Evolutionary conservation across 2,113 vertebrate species (phyloP).

Genomic region (Syngnathus typhle): DNA sequence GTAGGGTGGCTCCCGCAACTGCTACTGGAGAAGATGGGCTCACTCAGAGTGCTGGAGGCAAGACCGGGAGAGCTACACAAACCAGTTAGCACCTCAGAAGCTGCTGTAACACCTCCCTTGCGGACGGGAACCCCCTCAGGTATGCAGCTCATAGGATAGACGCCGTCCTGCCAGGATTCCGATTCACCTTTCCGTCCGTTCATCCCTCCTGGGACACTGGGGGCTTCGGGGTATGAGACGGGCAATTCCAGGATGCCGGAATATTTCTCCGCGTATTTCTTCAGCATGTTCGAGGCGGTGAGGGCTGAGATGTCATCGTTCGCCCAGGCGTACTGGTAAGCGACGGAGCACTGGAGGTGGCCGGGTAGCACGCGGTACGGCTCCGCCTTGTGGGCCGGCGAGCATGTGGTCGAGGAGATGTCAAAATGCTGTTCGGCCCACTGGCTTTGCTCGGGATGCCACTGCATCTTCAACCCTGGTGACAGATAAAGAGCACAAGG

Average conservation of each 20-base stretch:
- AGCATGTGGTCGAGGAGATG: constrained; percentile 94
- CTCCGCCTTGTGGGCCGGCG: constrained; percentile 96
- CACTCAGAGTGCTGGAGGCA: constrained; percentile 84
- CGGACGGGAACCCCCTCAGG: constrained; percentile 84
- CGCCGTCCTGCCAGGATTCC: constrained; percentile 90
- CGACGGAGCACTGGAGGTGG: constrained; percentile 79
- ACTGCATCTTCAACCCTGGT: constrained; percentile 99
- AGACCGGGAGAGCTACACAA: constrained; percentile 93
- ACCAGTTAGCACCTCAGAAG: constrained; percentile 81
- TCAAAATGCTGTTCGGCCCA: constrained; percentile 99
- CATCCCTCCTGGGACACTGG: constrained; percentile 74
- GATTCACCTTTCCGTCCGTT: constrained; percentile 89
- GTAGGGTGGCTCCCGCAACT: constrained; percentile 87
- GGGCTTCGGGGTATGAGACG: constrained; percentile 79
- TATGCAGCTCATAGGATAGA: constrained; percentile 94
- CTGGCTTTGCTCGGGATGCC: constrained; percentile 98
- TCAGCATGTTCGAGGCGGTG: constrained; percentile 95
- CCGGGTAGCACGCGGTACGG: constrained; percentile 79
- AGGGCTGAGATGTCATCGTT: constrained; percentile 98
- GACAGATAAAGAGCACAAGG: background rate
- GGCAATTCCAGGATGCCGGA: constrained; percentile 94
- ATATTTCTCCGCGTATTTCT: constrained; percentile 98
- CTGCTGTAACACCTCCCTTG: constrained; percentile 84
- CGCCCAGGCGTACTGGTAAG: constrained; percentile 97
- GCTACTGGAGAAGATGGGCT: constrained; percentile 90